These are phyloP conservation scores for Nyctibius bracteatus DNA, from an alignment of 2,113 vertebrate species.

Conservation along the genomic window DNA sequence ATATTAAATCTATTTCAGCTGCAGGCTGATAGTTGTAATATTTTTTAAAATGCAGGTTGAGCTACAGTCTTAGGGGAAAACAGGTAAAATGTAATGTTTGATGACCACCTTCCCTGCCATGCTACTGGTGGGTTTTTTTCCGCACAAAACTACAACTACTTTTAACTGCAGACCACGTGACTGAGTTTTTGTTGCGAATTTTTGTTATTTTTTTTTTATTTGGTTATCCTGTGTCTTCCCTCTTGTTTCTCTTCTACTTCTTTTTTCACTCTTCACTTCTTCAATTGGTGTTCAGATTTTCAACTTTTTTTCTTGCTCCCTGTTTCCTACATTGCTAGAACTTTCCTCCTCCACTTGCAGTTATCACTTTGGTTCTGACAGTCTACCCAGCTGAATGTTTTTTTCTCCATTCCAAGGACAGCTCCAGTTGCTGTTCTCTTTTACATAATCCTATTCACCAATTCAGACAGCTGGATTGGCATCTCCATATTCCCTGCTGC, in stretches of 20 bases:
- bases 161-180: not conserved
- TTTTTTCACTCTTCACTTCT: not conserved
- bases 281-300: not conserved
- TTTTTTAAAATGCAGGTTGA: not conserved
- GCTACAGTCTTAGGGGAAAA: not conserved
- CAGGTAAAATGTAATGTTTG: not conserved
- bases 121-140: rapidly evolving
- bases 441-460: not conserved
- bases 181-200: not conserved
- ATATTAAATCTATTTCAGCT: not conserved
- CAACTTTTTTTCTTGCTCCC: not conserved
- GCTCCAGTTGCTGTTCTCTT: not conserved
- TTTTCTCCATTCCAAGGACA: not conserved
- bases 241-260: not conserved
- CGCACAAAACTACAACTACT: not conserved
- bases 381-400: not conserved
- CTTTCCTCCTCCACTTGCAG: not conserved
- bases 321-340: not conserved
- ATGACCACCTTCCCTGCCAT: not conserved
- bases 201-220: not conserved
- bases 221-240: not conserved
- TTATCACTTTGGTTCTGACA: not conserved
- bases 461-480: not conserved
- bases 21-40: not conserved
- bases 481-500: not conserved